Conservation (phyloP, 2,113 vertebrate species). For the Trinectes maculatus region DNA sequence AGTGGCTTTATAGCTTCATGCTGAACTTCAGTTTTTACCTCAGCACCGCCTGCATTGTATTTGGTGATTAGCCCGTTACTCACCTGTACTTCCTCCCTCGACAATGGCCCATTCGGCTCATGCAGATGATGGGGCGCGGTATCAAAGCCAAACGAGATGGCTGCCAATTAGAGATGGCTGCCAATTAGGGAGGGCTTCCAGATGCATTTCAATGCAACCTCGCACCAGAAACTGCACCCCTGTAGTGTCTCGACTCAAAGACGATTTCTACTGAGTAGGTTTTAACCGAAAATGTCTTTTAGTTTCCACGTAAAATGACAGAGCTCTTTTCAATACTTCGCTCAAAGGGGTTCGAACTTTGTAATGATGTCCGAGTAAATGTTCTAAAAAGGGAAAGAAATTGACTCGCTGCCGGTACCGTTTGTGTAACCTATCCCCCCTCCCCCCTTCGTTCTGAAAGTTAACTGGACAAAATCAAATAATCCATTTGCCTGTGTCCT, state of each 20-base stretch:
- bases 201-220: slow-evolving; percentile 75
- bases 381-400: slow-evolving; percentile 47
- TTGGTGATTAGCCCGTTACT: slow-evolving; percentile 78
- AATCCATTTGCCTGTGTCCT: slow-evolving; percentile 49
- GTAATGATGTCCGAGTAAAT: slow-evolving; percentile 62
- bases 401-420: slow-evolving; percentile 23
- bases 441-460: slow-evolving; percentile 31
- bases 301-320: slow-evolving; percentile 49
- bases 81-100: slow-evolving; percentile 68
- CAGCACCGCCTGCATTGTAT: slow-evolving; percentile 61
- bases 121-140: slow-evolving; percentile 66
- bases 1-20: slow-evolving; percentile 58
- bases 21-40: slow-evolving; percentile 50
- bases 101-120: slow-evolving; percentile 62
- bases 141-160: slow-evolving; percentile 79
- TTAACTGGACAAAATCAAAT: slow-evolving; percentile 47
- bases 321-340: slow-evolving; percentile 21
- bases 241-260: slow-evolving; percentile 64
- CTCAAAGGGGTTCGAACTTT: slow-evolving; percentile 25
- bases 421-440: slow-evolving; percentile 41
- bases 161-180: slow-evolving; percentile 73
- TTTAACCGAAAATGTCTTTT: slow-evolving; percentile 66
- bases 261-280: slow-evolving; percentile 49
- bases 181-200: slow-evolving; percentile 72
- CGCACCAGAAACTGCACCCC: slow-evolving; percentile 65